These are phyloP conservation scores for Squalus acanthias DNA, from an alignment of 2,797 vertebrate genomes.

Conservation along the genomic window DNA sequence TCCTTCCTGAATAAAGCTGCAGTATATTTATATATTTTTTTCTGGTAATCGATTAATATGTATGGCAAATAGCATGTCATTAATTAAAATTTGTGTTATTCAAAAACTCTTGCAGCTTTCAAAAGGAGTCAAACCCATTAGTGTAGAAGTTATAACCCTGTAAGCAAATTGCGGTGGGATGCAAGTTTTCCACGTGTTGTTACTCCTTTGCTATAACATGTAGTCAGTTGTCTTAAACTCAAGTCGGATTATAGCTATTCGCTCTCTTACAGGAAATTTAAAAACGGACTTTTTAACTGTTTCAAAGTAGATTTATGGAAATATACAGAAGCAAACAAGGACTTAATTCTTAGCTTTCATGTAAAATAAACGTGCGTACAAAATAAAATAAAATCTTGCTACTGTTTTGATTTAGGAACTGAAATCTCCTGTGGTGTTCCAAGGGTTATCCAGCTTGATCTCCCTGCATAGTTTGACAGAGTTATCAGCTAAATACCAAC, in stretches of 20 bases:
- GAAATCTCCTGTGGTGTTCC: constrained; percentile 4
- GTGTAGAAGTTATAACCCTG: not conserved
- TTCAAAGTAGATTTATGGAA: not conserved
- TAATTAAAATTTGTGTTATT: not conserved
- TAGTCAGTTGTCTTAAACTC: not conserved
- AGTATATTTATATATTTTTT: not conserved
- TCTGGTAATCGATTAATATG: not conserved
- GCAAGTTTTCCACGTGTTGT: not conserved
- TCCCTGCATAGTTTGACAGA: constrained; percentile 16
- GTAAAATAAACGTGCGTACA: not conserved
- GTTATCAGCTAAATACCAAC: constrained; percentile 3
- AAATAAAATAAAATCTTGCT: not conserved
- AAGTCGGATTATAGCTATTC: not conserved
- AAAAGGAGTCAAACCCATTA: not conserved
- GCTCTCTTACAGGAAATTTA: not conserved
- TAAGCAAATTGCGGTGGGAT: not conserved
- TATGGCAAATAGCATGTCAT: not conserved
- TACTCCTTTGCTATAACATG: not conserved
- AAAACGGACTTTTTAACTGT: not conserved
- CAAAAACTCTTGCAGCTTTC: not conserved
- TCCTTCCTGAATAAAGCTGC: not conserved
- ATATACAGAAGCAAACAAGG: not conserved
- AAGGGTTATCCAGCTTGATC: constrained; percentile 17
- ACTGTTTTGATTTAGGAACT: not conserved
- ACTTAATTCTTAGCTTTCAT: not conserved